These are phyloP conservation scores for Cossypha polioptera DNA, from an alignment of 2,797 vertebrate species.

Conservation along the genomic window DNA sequence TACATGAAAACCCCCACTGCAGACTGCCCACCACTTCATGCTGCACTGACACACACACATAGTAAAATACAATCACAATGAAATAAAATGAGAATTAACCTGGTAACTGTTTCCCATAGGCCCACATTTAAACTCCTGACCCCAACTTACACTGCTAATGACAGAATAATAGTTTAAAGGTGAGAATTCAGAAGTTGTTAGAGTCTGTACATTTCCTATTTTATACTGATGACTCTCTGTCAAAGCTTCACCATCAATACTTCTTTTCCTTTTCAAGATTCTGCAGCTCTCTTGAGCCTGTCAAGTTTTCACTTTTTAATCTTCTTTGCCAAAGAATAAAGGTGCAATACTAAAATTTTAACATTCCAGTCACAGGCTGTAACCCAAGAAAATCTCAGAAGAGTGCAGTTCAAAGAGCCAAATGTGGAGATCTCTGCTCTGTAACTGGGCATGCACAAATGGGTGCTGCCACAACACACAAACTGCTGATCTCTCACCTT, in stretches of 20 bases:
- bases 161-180: not conserved
- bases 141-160: not conserved
- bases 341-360: not conserved
- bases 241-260: not conserved
- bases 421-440: not conserved
- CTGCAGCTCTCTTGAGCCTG: not conserved
- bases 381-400: not conserved
- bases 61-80: not conserved
- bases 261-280: not conserved
- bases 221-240: not conserved
- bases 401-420: not conserved
- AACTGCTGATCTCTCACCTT: not conserved
- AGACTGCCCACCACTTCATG: not conserved
- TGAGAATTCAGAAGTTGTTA: not conserved
- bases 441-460: not conserved
- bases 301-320: not conserved
- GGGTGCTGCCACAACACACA: not conserved
- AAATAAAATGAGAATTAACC: not conserved
- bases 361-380: not conserved
- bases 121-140: not conserved
- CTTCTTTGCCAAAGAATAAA: conserved; percentile 9
- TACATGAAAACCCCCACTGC: not conserved
- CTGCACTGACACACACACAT: not conserved
- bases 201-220: not conserved
- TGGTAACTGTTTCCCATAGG: not conserved